Evolutionary conservation across 2,888 invertebrate species (phyloP), one percentile per base, ranked within the genome.

Genomic region (Agrochola litura): DNA sequence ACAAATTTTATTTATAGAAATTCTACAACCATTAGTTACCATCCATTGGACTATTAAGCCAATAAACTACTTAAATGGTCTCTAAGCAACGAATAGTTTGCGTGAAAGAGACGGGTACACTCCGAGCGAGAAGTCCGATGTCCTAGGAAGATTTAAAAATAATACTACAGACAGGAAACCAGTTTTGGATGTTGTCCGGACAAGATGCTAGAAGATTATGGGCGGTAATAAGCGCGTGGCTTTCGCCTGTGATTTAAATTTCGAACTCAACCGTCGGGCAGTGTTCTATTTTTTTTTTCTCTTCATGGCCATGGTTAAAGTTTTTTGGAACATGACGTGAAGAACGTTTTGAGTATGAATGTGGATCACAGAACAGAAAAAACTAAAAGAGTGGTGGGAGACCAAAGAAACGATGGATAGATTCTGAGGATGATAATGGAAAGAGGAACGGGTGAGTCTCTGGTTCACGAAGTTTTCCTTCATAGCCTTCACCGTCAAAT

Each of bases 71-170:
- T 73, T 74, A 74, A 65, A 71, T 58, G 30, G 54, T 68, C 49
- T 58, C 58, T 74, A 77, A 76, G 76, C 82, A 80, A 76, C 64
- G 68, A 77, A 76, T 81, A 83, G 70, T 76, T 69, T 56, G 85
- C 52, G 14, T 12, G 73, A 88, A 10, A 54, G 79, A 76, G 86
- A 84, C 3, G 22, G 41, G 0, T 25, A 66, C 25, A 63, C 10
- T 10, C 19, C 67, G 54, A 86, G 61, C 10, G 84, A 82, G 86
- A 86, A 19, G 52, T 70, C 69, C 79, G 76, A 68, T 71, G 78
- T 86, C 81, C 82, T 88, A 82, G 89, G 69, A 83, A 77, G 86
- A 86, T 88, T 89, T 88, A 88, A 89, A 88, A 88, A 88, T 88
- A 88, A 82, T 63, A 75, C 46, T 75, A 81, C 75, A 52, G 77